These are phyloP conservation scores for Acromyrmex charruanus DNA, from an alignment of 1,140 invertebrate genomes.

Conservation along the genomic window DNA sequence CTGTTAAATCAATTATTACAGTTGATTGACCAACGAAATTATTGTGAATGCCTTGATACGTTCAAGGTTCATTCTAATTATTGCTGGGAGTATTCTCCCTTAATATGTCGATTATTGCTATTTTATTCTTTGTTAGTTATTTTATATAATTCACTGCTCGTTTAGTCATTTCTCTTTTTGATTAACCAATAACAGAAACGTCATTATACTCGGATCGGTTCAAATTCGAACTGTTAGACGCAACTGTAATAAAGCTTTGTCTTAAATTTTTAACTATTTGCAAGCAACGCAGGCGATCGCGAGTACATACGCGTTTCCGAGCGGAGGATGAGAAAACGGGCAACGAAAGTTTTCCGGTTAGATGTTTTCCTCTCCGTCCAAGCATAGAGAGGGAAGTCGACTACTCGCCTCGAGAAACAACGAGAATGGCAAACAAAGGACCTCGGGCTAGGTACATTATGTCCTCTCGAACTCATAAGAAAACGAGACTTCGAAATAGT, in stretches of 20 bases:
- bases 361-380: conserved; percentile 25
- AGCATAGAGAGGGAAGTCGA: conserved; percentile 13
- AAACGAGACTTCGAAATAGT: conserved; percentile 85
- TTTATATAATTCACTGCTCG: background rate
- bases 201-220: background rate
- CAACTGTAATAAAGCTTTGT: conserved; percentile 22
- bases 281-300: background rate
- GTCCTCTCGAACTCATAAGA: conserved; percentile 84
- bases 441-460: conserved; percentile 80
- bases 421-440: conserved; percentile 84
- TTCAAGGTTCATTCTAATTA: background rate
- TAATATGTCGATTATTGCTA: background rate
- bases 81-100: background rate
- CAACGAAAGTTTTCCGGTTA: conserved; percentile 59
- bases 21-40: conserved; percentile 1
- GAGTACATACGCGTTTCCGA: conserved; percentile 13
- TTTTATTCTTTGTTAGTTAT: background rate
- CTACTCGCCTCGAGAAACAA: conserved; percentile 76
- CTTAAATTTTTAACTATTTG: conserved; percentile 58
- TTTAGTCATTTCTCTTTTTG: background rate
- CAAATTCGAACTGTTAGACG: background rate
- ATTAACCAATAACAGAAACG: background rate
- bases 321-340: conserved; percentile 7
- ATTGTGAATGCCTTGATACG: background rate
- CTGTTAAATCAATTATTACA: conserved; percentile 7